Percentiles rank a stretch among this genome's conserved stretches.
Evolutionary conservation across 2,888 invertebrate genomes (phyloP).

Genomic region (Rhagonycha fulva): DNA sequence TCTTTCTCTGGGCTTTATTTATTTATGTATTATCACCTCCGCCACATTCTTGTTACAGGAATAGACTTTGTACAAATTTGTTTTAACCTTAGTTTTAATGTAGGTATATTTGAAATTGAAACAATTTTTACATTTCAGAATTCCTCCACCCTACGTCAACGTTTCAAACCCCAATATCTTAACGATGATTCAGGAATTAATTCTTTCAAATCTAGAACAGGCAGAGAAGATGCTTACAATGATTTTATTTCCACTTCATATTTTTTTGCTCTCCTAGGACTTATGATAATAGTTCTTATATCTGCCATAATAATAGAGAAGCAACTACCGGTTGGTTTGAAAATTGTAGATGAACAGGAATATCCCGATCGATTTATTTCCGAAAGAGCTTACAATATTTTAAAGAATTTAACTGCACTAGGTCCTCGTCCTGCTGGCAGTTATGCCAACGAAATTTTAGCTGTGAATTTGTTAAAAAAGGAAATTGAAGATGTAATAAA

Average conservation of each 20-base stretch:
- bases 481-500: constrained; percentile 56
- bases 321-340: constrained; percentile 62
- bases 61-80: background rate
- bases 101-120: background rate
- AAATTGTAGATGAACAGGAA: constrained; percentile 50
- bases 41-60: background rate
- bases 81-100: background rate
- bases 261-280: constrained; percentile 58
- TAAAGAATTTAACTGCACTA: constrained; percentile 65
- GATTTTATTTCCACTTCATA: constrained; percentile 50
- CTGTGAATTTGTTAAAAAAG: constrained; percentile 57
- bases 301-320: constrained; percentile 62
- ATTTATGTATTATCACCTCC: background rate
- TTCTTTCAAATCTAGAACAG: background rate
- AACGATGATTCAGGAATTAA: background rate
- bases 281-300: constrained; percentile 59
- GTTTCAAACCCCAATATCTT: constrained; percentile 13
- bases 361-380: constrained; percentile 62
- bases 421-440: constrained; percentile 70
- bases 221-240: background rate
- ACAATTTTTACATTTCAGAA: constrained; percentile 11
- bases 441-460: constrained; percentile 67
- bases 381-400: constrained; percentile 67
- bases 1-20: background rate
- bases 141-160: constrained; percentile 20